These are phyloP conservation scores for Kradibia gibbosae DNA, from an alignment of 1,140 invertebrate species.

Conservation along the genomic window DNA sequence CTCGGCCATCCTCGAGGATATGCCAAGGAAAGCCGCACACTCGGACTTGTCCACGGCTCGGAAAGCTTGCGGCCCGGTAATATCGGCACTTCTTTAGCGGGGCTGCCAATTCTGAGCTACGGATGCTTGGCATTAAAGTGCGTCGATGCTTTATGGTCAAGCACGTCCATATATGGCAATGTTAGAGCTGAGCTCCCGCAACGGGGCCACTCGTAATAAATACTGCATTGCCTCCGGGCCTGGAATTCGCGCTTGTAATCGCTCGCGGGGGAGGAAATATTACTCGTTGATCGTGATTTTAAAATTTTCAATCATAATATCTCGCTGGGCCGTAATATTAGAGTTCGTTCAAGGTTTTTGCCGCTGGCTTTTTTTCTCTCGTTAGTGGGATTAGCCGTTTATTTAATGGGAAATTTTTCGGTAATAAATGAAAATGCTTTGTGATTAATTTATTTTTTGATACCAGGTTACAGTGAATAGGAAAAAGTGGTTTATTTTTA, in stretches of 20 bases:
- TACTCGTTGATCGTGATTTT: not conserved
- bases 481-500: too few species aligned
- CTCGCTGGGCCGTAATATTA: not conserved
- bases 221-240: slow-evolving; percentile 23
- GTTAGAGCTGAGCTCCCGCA: not conserved
- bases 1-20: not conserved
- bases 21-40: not conserved
- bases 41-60: slow-evolving; percentile 10
- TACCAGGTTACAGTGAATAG: too few species aligned
- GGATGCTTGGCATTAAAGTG: not conserved
- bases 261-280: slow-evolving; percentile 4
- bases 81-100: slow-evolving; percentile 28
- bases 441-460: not conserved
- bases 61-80: slow-evolving; percentile 19
- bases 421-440: not conserved
- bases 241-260: slow-evolving; percentile 36
- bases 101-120: not conserved
- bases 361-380: not conserved
- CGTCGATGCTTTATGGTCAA: slow-evolving; percentile 33
- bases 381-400: not conserved
- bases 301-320: slow-evolving; percentile 8
- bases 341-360: not conserved
- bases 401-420: not conserved
- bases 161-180: slow-evolving; percentile 2
- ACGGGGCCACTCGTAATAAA: slow-evolving; percentile 35